A percentile compares a stretch with the other conserved stretches of the same genome.
phyloP scores from a whole-genome alignment of 1,140 invertebrate species.

The Palaemon carinicauda region DNA sequence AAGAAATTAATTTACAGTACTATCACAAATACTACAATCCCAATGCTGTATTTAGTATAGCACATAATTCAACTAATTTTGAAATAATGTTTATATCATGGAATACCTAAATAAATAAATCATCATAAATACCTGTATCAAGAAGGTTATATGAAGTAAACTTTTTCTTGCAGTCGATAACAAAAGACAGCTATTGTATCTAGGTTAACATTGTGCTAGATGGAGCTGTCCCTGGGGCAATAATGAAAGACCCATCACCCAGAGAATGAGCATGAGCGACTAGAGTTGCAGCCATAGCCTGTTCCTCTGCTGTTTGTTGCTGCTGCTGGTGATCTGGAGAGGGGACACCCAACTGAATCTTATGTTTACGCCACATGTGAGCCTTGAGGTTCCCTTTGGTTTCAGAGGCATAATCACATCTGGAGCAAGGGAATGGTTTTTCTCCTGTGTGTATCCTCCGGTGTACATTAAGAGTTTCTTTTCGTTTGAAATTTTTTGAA shows the following conservation, averaged over 20 bases:
- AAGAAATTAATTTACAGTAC: too few relatives aligned
- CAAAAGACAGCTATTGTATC: background rate
- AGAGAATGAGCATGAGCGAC: slow-evolving; percentile 48
- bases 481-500: slow-evolving; percentile 91
- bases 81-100: too few relatives aligned
- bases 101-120: too few relatives aligned
- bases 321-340: slow-evolving; percentile 17
- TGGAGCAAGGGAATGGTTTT: slow-evolving; percentile 67
- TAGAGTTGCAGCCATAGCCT: slow-evolving; percentile 49
- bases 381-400: slow-evolving; percentile 58
- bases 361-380: slow-evolving; percentile 57
- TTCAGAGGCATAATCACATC: slow-evolving; percentile 58
- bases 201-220: slow-evolving; percentile 21
- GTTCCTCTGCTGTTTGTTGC: slow-evolving; percentile 36
- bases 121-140: too few relatives aligned
- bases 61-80: too few relatives aligned
- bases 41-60: too few relatives aligned
- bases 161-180: background rate
- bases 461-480: slow-evolving; percentile 92
- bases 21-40: too few relatives aligned
- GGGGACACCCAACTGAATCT: slow-evolving; percentile 27
- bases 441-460: slow-evolving; percentile 77
- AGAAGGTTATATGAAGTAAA: too few relatives aligned
- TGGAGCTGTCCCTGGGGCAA: slow-evolving; percentile 19
- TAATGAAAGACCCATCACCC: slow-evolving; percentile 48